These are phyloP conservation scores for Elephas maximus DNA, from an alignment of 2,113 vertebrate species.

Conservation along the genomic window DNA sequence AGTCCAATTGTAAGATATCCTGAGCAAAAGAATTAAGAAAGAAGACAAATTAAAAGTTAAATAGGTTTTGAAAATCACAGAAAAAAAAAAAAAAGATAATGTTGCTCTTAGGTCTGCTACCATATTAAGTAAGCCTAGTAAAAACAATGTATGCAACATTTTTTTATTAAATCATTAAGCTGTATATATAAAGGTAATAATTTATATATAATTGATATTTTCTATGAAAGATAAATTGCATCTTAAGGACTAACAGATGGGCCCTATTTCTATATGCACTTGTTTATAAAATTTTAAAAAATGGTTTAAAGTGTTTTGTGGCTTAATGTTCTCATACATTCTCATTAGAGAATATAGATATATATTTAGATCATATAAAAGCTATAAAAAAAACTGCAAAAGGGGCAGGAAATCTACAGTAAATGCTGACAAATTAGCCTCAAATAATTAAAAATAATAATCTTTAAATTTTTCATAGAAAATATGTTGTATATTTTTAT, in stretches of 20 bases:
- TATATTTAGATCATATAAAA: neutral
- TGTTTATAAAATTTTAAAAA: constrained; percentile 36
- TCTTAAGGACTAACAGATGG: constrained; percentile 8
- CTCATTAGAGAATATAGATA: neutral
- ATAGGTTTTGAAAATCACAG: neutral
- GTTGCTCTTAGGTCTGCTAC: neutral
- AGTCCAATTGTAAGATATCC: constrained; percentile 97
- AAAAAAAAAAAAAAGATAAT: neutral
- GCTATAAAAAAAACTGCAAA: constrained; percentile 44
- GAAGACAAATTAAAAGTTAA: constrained; percentile 62
- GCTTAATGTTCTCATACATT: neutral
- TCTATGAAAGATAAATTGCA: neutral
- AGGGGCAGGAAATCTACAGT: constrained; percentile 43
- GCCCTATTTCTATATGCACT: constrained; percentile 21
- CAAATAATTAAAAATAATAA: constrained; percentile 24
- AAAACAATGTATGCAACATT: constrained; percentile 58
- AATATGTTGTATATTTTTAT: neutral
- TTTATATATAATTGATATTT: constrained; percentile 57
- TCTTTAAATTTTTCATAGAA: constrained; percentile 1
- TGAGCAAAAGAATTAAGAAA: constrained; percentile 85
- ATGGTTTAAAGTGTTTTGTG: neutral
- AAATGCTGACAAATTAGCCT: constrained; percentile 24
- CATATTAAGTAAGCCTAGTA: constrained; percentile 40
- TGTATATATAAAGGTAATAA: neutral
- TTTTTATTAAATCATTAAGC: neutral